A percentile compares a stretch with the other conserved stretches of the same genome.
phyloP scores from a whole-genome alignment of 2,888 invertebrate genomes.

The Arge pagana region DNA sequence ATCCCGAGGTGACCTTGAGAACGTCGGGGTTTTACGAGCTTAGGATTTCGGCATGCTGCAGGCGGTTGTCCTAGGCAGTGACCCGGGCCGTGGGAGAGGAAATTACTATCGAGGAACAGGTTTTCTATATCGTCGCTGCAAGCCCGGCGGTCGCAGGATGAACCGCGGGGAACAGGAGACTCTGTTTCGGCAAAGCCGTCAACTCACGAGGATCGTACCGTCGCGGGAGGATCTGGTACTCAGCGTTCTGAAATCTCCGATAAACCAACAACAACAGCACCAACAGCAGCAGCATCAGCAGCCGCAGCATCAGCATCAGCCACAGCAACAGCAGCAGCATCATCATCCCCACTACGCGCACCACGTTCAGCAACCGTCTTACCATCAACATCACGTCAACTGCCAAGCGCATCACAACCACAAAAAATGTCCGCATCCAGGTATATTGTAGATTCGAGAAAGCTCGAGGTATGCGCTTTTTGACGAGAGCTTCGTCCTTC shows the following conservation, averaged over 20 bases:
- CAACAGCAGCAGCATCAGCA: constrained; percentile 34
- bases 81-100: constrained; percentile 47
- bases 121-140: constrained; percentile 37
- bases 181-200: constrained; percentile 66
- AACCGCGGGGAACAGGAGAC: constrained; percentile 69
- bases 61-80: constrained; percentile 49
- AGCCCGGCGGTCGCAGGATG: constrained; percentile 57
- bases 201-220: constrained; percentile 56
- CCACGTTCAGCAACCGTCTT: constrained; percentile 29
- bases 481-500: no score
- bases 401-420: constrained; percentile 45
- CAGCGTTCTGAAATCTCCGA: constrained; percentile 66
- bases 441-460: no score
- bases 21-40: no score
- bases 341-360: constrained; percentile 36
- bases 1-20: no score
- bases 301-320: constrained; percentile 27
- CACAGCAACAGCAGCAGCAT: constrained; percentile 18
- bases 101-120: constrained; percentile 42
- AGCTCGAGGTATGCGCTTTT: no score
- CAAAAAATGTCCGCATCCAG: constrained; percentile 45
- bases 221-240: constrained; percentile 63
- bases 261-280: constrained; percentile 49
- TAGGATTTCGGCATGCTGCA: constrained; percentile 46
- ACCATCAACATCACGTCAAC: constrained; percentile 45